phyloP scores from a whole-genome alignment of 2,888 invertebrate genomes.

The Psococerastis gibbosa region DNA sequence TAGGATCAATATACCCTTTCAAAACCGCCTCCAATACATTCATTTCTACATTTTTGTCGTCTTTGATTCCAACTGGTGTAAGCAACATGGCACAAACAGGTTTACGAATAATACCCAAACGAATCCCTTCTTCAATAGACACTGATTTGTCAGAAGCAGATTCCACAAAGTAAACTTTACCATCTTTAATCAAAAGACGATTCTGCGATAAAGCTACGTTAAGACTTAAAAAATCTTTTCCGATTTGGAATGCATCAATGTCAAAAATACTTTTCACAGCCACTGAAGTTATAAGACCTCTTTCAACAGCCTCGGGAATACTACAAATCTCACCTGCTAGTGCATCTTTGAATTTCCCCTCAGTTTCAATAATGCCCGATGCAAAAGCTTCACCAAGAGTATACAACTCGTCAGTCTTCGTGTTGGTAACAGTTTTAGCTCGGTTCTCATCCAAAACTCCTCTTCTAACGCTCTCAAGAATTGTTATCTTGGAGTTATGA shows the following conservation, averaged over 20 bases:
- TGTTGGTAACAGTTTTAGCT: conserved; percentile 68
- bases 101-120: conserved; percentile 58
- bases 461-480: conserved; percentile 68
- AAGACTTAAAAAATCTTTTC: conserved; percentile 58
- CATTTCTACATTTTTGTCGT: conserved; percentile 53
- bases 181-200: conserved; percentile 44
- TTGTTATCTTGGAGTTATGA: conserved; percentile 51
- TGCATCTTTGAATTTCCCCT: conserved; percentile 55
- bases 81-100: conserved; percentile 73
- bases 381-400: conserved; percentile 72
- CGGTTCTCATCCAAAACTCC: conserved; percentile 73
- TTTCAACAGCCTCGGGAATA: conserved; percentile 72
- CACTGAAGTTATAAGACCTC: conserved; percentile 74
- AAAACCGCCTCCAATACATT: conserved; percentile 77
- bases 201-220: conserved; percentile 63
- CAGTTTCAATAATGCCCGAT: conserved; percentile 56
- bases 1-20: conserved; percentile 69
- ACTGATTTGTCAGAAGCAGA: conserved; percentile 55
- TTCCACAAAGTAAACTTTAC: conserved; percentile 42
- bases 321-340: conserved; percentile 51
- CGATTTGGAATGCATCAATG: conserved; percentile 77
- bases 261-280: conserved; percentile 77
- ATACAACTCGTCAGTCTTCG: conserved; percentile 54
- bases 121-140: conserved; percentile 59
- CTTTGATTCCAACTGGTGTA: conserved; percentile 55